Evolutionary conservation across 2,888 invertebrate species (phyloP).

Genomic region (Phorcus lineatus): DNA sequence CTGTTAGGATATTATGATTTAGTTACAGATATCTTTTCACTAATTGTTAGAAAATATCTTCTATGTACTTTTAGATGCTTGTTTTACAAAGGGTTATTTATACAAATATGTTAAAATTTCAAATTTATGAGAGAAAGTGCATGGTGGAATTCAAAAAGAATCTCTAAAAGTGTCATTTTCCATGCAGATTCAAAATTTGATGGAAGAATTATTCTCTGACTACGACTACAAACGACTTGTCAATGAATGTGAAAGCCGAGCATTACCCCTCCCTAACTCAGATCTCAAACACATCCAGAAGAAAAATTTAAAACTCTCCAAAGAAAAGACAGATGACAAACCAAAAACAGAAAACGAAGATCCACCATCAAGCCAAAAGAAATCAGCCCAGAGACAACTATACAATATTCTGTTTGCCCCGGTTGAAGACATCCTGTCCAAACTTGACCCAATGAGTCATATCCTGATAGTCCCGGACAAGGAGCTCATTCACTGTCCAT

Average conservation of each 20-base stretch:
- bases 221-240: slow-evolving; percentile 45
- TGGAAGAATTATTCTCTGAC: slow-evolving; percentile 46
- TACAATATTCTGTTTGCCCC: slow-evolving; percentile 69
- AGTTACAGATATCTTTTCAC: no score
- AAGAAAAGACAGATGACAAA: slow-evolving; percentile 15
- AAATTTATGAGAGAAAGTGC: no score
- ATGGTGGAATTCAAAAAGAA: no score
- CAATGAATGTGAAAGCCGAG: slow-evolving; percentile 62
- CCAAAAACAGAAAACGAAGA: slow-evolving; percentile 2
- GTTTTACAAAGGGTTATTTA: no score
- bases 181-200: slow-evolving; percentile 50
- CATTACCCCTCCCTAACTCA: slow-evolving; percentile 56
- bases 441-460: slow-evolving; percentile 55
- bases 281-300: slow-evolving; percentile 46
- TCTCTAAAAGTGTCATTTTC: neutral
- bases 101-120: no score
- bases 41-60: no score
- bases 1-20: no score
- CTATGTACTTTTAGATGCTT: no score
- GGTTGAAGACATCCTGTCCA: slow-evolving; percentile 64
- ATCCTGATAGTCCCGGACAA: slow-evolving; percentile 71
- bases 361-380: slow-evolving; percentile 37
- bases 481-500: slow-evolving; percentile 66
- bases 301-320: slow-evolving; percentile 48
- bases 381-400: slow-evolving; percentile 55